Evolutionary conservation across 2,888 invertebrate genomes (phyloP).

Genomic region (Heteromyza rotundicornis): DNA sequence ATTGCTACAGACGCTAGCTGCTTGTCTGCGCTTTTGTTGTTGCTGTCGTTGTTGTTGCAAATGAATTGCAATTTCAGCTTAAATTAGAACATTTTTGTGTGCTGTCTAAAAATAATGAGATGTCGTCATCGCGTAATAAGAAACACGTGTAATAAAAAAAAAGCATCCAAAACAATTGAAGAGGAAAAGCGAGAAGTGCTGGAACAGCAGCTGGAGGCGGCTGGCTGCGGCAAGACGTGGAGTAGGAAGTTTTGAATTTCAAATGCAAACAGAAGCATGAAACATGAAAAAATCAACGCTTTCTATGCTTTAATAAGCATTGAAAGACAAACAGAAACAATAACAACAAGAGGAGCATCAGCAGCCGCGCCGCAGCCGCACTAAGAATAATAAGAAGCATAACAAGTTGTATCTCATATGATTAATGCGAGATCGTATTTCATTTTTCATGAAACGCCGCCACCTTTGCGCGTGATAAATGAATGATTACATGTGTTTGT

Average conservation of each 20-base stretch:
- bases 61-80: neutral
- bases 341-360: neutral
- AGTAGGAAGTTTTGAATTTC: neutral
- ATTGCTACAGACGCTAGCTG: too few relatives aligned
- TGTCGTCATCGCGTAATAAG: neutral
- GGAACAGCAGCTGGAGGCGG: neutral
- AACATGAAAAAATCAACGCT: slow-evolving; percentile 2
- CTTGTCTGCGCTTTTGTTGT: neutral
- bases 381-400: neutral
- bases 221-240: too few relatives aligned
- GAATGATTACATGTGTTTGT: neutral
- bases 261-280: neutral
- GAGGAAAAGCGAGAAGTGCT: neutral
- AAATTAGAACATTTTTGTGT: neutral
- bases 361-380: neutral
- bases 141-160: slow-evolving; percentile 19
- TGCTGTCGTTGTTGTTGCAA: neutral
- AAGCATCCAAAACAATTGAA: neutral
- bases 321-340: neutral
- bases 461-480: slow-evolving; percentile 8
- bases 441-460: slow-evolving; percentile 7
- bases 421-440: slow-evolving; percentile 13
- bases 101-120: neutral
- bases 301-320: neutral
- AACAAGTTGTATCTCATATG: neutral